A percentile compares a stretch with the other conserved stretches of the same genome.
phyloP scores from a whole-genome alignment of 2,888 invertebrate species.

The Cephus pygmeus region DNA sequence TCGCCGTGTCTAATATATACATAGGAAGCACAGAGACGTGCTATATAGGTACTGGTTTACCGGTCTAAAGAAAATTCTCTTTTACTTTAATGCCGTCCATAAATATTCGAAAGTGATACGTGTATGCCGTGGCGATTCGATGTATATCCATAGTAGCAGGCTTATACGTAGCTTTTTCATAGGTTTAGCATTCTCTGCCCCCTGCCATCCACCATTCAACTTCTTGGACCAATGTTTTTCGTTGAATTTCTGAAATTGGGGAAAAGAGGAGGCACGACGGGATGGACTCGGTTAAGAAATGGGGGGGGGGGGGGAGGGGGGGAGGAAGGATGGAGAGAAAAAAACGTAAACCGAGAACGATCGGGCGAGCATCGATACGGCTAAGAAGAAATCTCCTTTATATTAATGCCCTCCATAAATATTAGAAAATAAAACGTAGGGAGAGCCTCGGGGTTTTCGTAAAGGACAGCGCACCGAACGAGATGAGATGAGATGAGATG shows the following conservation, averaged over 20 bases:
- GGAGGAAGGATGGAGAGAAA: not conserved
- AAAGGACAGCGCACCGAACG: constrained; percentile 3
- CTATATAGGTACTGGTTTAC: not conserved
- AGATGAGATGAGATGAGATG: constrained; percentile 16
- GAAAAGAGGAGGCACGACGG: not conserved
- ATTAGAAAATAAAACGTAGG: constrained; percentile 34
- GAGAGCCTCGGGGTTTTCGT: constrained; percentile 27
- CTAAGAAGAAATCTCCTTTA: constrained; percentile 17
- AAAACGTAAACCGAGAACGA: not conserved
- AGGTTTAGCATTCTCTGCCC: not conserved
- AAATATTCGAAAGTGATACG: constrained; percentile 37
- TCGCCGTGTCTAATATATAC: constrained; percentile 33
- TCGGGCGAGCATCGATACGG: not conserved
- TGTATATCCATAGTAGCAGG: too few species aligned
- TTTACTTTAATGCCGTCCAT: constrained; percentile 42
- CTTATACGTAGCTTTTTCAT: not conserved
- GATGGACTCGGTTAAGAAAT: not conserved
- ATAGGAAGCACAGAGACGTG: constrained; percentile 23
- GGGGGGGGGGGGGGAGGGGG: too few species aligned
- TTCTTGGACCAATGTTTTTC: not conserved
- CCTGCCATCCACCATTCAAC: not conserved
- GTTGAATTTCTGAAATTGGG: not conserved
- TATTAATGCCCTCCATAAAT: constrained; percentile 32
- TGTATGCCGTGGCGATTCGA: constrained; percentile 3
- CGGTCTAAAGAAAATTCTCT: constrained; percentile 22